phyloP scores from a whole-genome alignment of 2,888 invertebrate genomes.

The Ellobium chinense region DNA sequence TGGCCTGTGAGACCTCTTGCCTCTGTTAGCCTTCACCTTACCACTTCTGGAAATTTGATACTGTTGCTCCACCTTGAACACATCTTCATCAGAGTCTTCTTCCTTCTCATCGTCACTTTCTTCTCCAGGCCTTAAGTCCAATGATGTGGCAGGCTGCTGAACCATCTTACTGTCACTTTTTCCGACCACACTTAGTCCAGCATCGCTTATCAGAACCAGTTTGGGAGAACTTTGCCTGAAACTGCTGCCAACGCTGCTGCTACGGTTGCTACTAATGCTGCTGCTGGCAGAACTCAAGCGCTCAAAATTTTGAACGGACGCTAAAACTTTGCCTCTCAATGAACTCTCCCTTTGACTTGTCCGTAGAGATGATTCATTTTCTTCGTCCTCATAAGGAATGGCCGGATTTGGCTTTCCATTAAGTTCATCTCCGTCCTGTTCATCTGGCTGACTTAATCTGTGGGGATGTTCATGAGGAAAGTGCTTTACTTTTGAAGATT shows the following conservation, averaged over 20 bases:
- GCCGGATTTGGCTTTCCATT: not conserved
- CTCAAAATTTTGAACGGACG: slow-evolving; percentile 11
- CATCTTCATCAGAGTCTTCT: too few relatives aligned
- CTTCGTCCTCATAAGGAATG: not conserved
- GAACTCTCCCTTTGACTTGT: not conserved
- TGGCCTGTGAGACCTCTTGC: too few relatives aligned
- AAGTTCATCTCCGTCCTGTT: not conserved
- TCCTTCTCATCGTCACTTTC: too few relatives aligned
- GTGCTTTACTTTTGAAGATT: not conserved
- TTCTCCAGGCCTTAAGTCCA: too few relatives aligned
- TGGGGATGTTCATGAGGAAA: not conserved
- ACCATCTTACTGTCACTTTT: too few relatives aligned
- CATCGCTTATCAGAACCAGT: not conserved
- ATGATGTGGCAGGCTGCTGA: too few relatives aligned
- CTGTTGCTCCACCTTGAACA: too few relatives aligned
- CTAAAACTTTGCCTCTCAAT: not conserved
- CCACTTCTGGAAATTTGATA: too few relatives aligned
- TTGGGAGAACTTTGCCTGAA: not conserved
- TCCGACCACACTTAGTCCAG: not conserved
- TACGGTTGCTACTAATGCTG: not conserved
- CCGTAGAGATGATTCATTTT: not conserved
- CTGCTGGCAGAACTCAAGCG: not conserved
- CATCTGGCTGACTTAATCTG: too few relatives aligned
- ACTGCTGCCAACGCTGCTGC: not conserved
- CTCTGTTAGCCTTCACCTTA: too few relatives aligned